Conservation (phyloP, 2,797 vertebrate species). For the Rhincodon typus region DNA sequence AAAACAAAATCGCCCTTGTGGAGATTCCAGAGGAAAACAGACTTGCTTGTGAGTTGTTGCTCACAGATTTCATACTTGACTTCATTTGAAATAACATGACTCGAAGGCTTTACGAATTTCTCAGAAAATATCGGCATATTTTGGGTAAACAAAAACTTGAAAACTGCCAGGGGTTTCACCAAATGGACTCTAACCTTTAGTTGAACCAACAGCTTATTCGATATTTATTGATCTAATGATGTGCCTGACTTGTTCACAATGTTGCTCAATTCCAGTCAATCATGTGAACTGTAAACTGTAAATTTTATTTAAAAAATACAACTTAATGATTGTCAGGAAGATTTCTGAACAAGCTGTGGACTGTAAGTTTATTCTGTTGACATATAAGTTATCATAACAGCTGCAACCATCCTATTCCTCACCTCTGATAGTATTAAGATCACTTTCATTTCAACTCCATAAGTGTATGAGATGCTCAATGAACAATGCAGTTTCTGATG, state of each 20-base stretch:
- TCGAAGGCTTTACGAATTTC: background rate
- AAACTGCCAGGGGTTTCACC: background rate
- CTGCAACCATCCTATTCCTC: background rate
- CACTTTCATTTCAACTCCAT: background rate
- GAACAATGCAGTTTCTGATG: background rate
- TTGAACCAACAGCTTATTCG: background rate
- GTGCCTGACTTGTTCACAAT: background rate
- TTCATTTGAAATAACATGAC: slow-evolving; percentile 24
- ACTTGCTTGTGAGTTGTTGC: background rate
- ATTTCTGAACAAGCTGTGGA: background rate
- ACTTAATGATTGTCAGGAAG: background rate
- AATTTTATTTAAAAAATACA: background rate
- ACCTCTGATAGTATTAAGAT: background rate
- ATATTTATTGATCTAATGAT: background rate
- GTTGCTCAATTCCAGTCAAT: background rate
- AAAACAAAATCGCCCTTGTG: background rate
- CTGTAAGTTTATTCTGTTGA: background rate
- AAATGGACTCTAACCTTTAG: background rate
- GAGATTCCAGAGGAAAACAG: background rate
- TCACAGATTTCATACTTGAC: background rate
- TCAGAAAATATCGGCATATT: background rate
- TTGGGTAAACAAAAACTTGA: background rate
- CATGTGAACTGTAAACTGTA: background rate
- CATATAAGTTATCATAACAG: background rate
- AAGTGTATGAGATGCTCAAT: background rate